Conservation (phyloP, 1,140 invertebrate genomes). For the Tetramorium alpestre region DNA sequence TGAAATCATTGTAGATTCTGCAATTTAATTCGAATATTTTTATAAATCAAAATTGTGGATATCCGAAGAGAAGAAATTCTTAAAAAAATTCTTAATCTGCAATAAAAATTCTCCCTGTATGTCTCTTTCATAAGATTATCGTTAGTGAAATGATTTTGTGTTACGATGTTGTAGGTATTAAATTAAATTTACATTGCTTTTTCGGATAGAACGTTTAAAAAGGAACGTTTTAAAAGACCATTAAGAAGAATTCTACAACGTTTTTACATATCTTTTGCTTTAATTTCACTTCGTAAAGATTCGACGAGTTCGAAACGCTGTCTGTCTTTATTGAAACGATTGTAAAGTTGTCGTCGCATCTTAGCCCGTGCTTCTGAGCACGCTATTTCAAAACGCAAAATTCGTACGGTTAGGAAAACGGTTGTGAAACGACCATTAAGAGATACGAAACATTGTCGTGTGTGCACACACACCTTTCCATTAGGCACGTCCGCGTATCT, state of each 20-base stretch:
- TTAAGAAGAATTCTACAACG: background rate
- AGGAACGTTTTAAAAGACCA: background rate
- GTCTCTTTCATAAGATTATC: background rate
- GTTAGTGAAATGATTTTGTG: background rate
- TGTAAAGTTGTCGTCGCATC: conserved; percentile 21
- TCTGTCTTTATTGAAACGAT: conserved; percentile 25
- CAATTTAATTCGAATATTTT: background rate
- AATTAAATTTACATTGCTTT: background rate
- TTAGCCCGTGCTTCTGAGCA: background rate
- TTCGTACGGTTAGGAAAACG: conserved; percentile 46
- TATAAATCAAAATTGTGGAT: background rate
- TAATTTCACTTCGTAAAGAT: background rate
- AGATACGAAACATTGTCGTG: conserved; percentile 73
- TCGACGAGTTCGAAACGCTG: background rate
- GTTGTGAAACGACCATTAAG: conserved; percentile 80
- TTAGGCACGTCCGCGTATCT: conserved; percentile 82
- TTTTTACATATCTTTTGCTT: background rate
- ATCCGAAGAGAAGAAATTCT: background rate
- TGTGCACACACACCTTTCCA: conserved; percentile 77
- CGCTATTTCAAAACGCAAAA: conserved; percentile 34
- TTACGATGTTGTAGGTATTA: background rate
- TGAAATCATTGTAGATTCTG: conserved; percentile 1
- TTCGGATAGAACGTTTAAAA: background rate
- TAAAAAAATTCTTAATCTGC: background rate
- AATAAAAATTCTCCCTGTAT: background rate